A percentile compares a stretch with the other conserved stretches of the same genome.
Evolutionary conservation across 2,888 invertebrate species (phyloP).

Genomic region (Ectemnius continuus): DNA sequence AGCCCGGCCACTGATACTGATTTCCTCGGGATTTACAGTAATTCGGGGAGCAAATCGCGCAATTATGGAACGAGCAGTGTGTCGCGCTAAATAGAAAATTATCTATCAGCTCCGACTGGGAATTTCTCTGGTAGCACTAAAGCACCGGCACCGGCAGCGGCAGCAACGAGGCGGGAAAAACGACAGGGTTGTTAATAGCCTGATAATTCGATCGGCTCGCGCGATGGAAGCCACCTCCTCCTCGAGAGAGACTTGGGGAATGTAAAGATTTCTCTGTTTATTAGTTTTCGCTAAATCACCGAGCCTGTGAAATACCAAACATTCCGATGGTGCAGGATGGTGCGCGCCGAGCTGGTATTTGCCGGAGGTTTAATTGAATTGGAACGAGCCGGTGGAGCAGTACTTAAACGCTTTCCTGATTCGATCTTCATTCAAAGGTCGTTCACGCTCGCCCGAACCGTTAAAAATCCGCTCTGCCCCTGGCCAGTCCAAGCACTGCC

Average conservation of each 20-base stretch:
- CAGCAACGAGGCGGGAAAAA: too few relatives aligned
- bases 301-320: constrained; percentile 20
- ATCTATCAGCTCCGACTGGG: too few relatives aligned
- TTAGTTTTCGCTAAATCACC: constrained; percentile 31
- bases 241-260: neutral
- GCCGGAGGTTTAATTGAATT: constrained; percentile 43
- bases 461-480: neutral
- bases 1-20: constrained; percentile 17
- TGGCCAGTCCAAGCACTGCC: too few relatives aligned
- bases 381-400: constrained; percentile 27
- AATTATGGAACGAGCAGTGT: neutral
- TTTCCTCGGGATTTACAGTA: constrained; percentile 32
- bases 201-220: neutral
- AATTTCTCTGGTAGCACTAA: too few relatives aligned
- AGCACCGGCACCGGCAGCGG: too few relatives aligned
- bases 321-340: constrained; percentile 13
- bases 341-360: constrained; percentile 26
- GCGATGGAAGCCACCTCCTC: neutral
- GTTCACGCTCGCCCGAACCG: constrained; percentile 16
- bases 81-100: neutral
- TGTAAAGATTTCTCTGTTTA: constrained; percentile 18
- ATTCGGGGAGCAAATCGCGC: constrained; percentile 14
- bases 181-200: too few relatives aligned
- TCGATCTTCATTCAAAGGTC: constrained; percentile 31
- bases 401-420: constrained; percentile 17